Base-by-base conservation (phyloP, 2,888 invertebrate genomes). In the Ditylenchus weischeri region DNA sequence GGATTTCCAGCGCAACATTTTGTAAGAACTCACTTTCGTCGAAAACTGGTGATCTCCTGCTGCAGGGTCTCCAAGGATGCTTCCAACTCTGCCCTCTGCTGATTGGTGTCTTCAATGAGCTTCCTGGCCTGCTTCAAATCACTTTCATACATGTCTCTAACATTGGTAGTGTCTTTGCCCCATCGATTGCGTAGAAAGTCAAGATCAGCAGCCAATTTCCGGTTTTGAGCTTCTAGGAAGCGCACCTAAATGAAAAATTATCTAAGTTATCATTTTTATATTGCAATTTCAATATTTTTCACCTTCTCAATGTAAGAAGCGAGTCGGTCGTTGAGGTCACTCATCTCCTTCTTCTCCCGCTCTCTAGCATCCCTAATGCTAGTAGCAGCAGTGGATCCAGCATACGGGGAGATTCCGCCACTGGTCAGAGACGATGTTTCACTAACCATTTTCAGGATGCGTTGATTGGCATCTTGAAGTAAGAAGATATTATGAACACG, bases 331-430 rank as follows among this genome's bases (percentile, higher is more conserved):
- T 86, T 86, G 71, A 86, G 76, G 71, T 86, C 85, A 76, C 84
- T 84, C 84, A 86, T 84, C 73, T 86, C 86, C 75, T 85, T 85
- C 84, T 86, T 86, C 79, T 86, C 86, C 69, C 80, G 82, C 71
- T 85, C 85, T 54, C 86, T 78, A 64, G 77, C 77, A 61, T 80
- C 80, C 62, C 82, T 77, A 70, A 85, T 84, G 38, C 85, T 84
- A 21, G 81, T 79, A 64, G 78, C 84, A 10, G 86, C 85, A 21
- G 77, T 79, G 43, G 69, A 72, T n/a, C 75, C 72, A 47, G 73
- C 70, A 68, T 72, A 78, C 3, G 79, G 79, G 7, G 78, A 78
- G 48, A 77, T 54, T 15, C 61, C 64, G 15, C 74, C 70, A 19
- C 68, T 68, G 49, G 73, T 72, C 23, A 75, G 65, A 1, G 72